Conservation (phyloP, 2,113 vertebrate genomes). For the Rhipidura dahli region DNA sequence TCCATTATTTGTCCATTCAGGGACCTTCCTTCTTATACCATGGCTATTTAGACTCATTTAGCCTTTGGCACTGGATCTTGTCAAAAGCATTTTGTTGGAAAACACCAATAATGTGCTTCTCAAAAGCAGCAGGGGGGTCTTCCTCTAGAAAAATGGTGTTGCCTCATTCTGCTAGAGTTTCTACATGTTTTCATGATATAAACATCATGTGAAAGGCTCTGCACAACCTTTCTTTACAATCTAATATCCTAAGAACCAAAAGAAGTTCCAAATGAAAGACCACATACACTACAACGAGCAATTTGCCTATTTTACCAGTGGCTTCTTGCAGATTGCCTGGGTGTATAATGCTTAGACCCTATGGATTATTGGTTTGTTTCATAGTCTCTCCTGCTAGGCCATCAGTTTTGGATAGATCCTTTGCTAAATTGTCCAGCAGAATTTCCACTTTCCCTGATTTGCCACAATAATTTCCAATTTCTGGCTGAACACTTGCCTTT, state of each 20-base stretch:
- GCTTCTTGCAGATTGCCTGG: not conserved
- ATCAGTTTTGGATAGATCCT: not conserved
- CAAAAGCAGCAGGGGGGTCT: accelerated
- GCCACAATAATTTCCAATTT: not conserved
- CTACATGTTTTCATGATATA: not conserved
- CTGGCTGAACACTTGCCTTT: not conserved
- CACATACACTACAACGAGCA: not conserved
- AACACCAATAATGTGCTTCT: not conserved
- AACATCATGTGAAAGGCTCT: not conserved
- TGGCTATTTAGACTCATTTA: not conserved
- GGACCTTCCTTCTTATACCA: not conserved
- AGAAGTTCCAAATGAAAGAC: not conserved
- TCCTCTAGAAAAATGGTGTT: not conserved
- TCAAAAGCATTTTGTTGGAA: not conserved
- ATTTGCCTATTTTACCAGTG: not conserved
- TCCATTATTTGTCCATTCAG: not conserved
- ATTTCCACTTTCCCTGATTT: not conserved
- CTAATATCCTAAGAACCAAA: not conserved
- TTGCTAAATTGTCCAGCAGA: not conserved
- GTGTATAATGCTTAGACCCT: not conserved
- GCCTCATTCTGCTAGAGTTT: not conserved
- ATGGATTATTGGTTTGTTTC: not conserved
- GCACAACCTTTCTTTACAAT: not conserved
- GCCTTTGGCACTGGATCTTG: not conserved
- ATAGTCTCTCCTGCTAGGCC: not conserved